phyloP scores from a whole-genome alignment of 2,113 vertebrate genomes.

The Misgurnus anguillicaudatus region DNA sequence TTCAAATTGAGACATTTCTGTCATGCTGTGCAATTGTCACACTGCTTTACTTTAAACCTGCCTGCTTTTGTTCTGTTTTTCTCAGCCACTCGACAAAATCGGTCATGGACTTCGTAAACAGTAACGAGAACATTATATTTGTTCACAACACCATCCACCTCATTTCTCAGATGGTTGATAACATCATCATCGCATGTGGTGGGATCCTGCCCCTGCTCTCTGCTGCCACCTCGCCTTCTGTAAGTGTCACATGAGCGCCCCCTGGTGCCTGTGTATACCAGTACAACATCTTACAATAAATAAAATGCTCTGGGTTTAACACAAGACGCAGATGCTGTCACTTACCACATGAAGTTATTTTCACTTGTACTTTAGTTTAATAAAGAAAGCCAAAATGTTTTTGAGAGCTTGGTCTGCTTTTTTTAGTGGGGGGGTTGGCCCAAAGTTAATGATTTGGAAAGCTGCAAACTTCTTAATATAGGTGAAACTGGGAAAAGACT shows the following conservation, averaged over 20 bases:
- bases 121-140: slow-evolving; percentile 99
- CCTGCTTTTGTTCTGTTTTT: slow-evolving; percentile 50
- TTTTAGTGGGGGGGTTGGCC: no score
- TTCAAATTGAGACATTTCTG: no score
- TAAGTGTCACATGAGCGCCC: slow-evolving; percentile 81
- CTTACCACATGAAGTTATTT: no score
- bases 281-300: neutral
- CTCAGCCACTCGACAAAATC: slow-evolving; percentile 97
- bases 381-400: no score
- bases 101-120: slow-evolving; percentile 99
- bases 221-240: slow-evolving; percentile 96
- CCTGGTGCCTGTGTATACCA: slow-evolving; percentile 60
- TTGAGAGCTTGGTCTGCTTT: no score
- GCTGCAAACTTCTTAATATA: no score
- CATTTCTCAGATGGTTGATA: slow-evolving; percentile 99
- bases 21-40: neutral
- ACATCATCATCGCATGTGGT: slow-evolving; percentile 99
- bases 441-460: no score
- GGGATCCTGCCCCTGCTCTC: slow-evolving; percentile 96
- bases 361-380: no score
- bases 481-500: no score
- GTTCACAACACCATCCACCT: slow-evolving; percentile 99
- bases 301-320: no score
- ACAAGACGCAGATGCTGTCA: no score
- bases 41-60: neutral